Evolutionary conservation across 2,113 vertebrate genomes (phyloP), one percentile per base, ranked within the genome.

Genomic region (Eulacestoma nigropectus): DNA sequence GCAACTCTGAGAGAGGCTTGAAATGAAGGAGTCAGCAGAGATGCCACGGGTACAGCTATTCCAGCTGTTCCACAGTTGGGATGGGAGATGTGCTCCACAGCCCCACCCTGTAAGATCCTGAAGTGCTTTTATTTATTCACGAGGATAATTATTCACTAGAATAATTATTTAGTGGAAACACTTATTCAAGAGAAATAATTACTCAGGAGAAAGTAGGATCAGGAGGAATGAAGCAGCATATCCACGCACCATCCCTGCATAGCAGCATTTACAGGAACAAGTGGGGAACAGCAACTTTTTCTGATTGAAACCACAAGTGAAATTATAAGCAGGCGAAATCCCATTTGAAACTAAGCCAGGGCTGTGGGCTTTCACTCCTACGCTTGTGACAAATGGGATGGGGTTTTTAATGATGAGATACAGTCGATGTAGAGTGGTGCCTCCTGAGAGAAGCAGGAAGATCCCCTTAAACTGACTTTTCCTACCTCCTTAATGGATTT

Each of bases 281-380:
- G 91, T 83, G 46, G 33, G 72, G 64, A 96, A 70, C 35, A 64
- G 47, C 60, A 67, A 10, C 95, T 86, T 90, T 41, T 67, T 68
- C 84, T 74, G 35, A 63, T 84, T 57, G 35, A 91, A 96, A 94
- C 91, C 94, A 84, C 91, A 86, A 93, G 35, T 44, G 64, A 87
- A 94, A 90, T 92, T 94, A 60, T 12, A 91, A 93, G 63, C 41
- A 88, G 75, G 44, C 0, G 0, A 91, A 95, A 94, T 84, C 64
- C 42, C 50, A 63, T 69, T 74, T 86, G 92, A 94, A 85, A 59
- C 55, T 25, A 42, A 88, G 90, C 75, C 95, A 96, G 63, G 55
- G 68, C 75, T 96, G 78, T 64, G 84, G 93, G 72, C 63, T 93
- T 55, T 83, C 91, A 73, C 70, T 96, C 88, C 92, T 60, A 77